Conservation (phyloP, 2,113 vertebrate species). For the Cephalophus harveyi region DNA sequence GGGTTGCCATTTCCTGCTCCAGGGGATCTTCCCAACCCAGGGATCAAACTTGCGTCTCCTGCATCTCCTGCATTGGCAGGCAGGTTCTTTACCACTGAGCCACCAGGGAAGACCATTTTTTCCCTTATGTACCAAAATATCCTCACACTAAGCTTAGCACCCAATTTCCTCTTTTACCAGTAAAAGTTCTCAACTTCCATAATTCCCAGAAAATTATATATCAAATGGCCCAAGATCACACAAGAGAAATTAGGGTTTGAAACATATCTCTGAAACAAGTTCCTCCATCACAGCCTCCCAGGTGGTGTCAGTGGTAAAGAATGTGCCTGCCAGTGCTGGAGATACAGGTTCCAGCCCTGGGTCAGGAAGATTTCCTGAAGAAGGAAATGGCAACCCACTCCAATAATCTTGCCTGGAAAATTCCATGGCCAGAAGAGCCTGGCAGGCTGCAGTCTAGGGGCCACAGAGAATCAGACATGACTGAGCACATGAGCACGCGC, state of each 20-base stretch:
- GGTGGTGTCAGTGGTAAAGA: not conserved
- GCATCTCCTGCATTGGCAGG: not conserved
- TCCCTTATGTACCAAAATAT: not conserved
- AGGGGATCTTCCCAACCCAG: not conserved
- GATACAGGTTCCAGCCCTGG: not conserved
- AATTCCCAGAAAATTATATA: not conserved
- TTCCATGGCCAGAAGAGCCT: not conserved
- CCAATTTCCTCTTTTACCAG: not conserved
- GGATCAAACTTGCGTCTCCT: rapidly evolving
- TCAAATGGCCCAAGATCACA: not conserved
- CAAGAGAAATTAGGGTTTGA: not conserved
- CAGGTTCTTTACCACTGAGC: not conserved
- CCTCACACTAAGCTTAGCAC: not conserved
- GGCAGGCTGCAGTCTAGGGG: not conserved
- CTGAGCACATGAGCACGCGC: rapidly evolving
- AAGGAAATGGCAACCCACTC: not conserved
- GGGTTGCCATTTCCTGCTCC: not conserved
- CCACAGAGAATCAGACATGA: not conserved
- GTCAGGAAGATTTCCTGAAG: not conserved
- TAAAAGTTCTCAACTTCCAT: not conserved
- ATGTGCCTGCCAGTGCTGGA: not conserved
- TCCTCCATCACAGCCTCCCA: not conserved
- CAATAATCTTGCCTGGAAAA: not conserved
- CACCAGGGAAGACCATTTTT: not conserved
- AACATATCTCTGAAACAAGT: not conserved